phyloP scores from a whole-genome alignment of 2,797 vertebrate species.

The Rhinogobio ventralis region DNA sequence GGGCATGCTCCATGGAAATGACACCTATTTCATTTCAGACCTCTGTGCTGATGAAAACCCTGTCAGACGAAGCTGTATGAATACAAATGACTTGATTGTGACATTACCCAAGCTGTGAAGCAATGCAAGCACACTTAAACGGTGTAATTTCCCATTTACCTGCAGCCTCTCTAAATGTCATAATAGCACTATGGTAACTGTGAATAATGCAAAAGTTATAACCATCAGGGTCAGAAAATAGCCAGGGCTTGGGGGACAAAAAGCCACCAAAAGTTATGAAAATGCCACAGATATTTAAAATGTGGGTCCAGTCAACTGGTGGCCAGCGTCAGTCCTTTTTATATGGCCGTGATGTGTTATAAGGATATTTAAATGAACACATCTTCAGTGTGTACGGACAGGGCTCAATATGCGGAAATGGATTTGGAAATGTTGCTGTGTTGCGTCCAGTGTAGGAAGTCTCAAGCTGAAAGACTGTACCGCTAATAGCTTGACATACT shows the following conservation, averaged over 20 bases:
- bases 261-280: not conserved
- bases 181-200: not conserved
- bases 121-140: not conserved
- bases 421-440: not conserved
- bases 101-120: slow-evolving; percentile 5
- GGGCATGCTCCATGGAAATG: slow-evolving; percentile 5
- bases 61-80: slow-evolving; percentile 1
- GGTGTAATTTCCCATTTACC: slow-evolving; percentile 9
- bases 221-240: not conserved
- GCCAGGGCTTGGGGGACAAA: not conserved
- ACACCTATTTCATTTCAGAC: slow-evolving; percentile 13
- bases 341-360: not conserved
- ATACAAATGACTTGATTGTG: slow-evolving; percentile 34
- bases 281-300: not conserved
- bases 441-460: not conserved
- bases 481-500: not conserved
- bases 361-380: not conserved
- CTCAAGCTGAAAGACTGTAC: not conserved
- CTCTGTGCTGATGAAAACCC: slow-evolving; percentile 19
- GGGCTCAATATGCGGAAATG: not conserved
- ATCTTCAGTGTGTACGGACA: not conserved
- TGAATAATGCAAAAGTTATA: not conserved
- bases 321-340: not conserved
- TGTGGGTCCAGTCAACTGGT: not conserved
- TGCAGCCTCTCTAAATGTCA: slow-evolving; percentile 32